Conservation (phyloP, 2,888 invertebrate species). For the Melinaea menophilus region DNA sequence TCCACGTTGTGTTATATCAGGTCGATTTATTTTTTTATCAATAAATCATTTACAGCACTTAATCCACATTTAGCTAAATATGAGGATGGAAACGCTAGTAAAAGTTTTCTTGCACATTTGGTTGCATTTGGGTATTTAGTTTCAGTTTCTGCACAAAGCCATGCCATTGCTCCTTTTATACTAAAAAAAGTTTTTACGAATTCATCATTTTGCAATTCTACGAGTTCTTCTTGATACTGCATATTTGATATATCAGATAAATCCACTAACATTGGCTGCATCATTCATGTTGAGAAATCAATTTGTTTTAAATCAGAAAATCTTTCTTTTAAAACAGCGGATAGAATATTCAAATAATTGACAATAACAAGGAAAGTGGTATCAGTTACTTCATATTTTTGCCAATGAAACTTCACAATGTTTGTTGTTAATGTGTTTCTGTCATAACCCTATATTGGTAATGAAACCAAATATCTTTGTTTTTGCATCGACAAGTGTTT, state of each 20-base stretch:
- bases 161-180: constrained; percentile 21
- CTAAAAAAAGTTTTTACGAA: constrained; percentile 23
- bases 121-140: constrained; percentile 16
- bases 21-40: constrained; percentile 19
- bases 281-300: too few species aligned
- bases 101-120: constrained; percentile 18
- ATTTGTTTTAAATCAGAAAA: too few species aligned
- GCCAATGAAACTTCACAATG: not conserved
- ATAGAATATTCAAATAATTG: too few species aligned
- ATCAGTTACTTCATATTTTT: too few species aligned
- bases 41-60: constrained; percentile 25
- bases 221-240: constrained; percentile 19
- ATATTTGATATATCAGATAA: constrained; percentile 4
- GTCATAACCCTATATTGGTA: not conserved
- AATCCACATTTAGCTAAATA: constrained; percentile 23
- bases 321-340: too few species aligned
- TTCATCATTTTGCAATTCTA: constrained; percentile 23
- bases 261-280: too few species aligned
- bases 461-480: constrained; percentile 10
- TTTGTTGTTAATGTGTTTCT: not conserved
- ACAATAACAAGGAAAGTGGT: too few species aligned
- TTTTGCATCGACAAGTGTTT: constrained; percentile 11
- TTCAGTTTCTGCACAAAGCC: constrained; percentile 18
- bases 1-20: constrained; percentile 19
- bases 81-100: constrained; percentile 19